A percentile compares a stretch with the other conserved stretches of the same genome.
Conservation (phyloP, 2,113 vertebrate species). For the Choloepus hoffmanni region DNA sequence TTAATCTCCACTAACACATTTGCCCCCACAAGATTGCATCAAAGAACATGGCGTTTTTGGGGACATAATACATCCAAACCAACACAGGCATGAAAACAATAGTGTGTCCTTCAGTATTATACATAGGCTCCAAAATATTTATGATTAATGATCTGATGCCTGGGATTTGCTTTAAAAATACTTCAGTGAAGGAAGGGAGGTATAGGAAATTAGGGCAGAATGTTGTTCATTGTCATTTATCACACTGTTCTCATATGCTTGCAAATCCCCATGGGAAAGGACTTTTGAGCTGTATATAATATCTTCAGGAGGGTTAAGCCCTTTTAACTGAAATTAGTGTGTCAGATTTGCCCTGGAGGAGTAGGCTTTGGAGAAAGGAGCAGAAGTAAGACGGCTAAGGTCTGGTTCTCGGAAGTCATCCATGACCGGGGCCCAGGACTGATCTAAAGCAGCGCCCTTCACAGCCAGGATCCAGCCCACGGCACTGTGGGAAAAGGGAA, state of each 20-base stretch:
- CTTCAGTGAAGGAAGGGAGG: neutral
- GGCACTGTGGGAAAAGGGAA: neutral
- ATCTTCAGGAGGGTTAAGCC: neutral
- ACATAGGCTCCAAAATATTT: neutral
- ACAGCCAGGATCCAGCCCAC: neutral
- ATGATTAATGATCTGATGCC: neutral
- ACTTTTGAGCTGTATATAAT: neutral
- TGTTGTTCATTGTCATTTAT: neutral
- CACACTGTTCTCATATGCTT: neutral
- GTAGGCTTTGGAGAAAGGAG: neutral
- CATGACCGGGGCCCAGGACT: rapidly evolving
- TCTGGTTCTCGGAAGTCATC: neutral
- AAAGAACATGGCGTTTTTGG: too few relatives aligned
- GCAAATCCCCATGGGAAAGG: neutral
- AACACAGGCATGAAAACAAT: neutral
- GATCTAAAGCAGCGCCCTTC: too few relatives aligned
- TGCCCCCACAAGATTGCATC: too few relatives aligned
- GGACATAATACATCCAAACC: too few relatives aligned
- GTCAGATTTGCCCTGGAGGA: neutral
- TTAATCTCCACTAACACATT: too few relatives aligned
- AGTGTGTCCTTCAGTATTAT: neutral
- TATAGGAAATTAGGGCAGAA: neutral
- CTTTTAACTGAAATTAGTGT: neutral
- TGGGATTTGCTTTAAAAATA: conserved; percentile 18
- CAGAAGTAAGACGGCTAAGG: rapidly evolving